These are phyloP conservation scores for Caenorhabditis zanzibari DNA, from an alignment of 2,888 invertebrate genomes.

Conservation along the genomic window DNA sequence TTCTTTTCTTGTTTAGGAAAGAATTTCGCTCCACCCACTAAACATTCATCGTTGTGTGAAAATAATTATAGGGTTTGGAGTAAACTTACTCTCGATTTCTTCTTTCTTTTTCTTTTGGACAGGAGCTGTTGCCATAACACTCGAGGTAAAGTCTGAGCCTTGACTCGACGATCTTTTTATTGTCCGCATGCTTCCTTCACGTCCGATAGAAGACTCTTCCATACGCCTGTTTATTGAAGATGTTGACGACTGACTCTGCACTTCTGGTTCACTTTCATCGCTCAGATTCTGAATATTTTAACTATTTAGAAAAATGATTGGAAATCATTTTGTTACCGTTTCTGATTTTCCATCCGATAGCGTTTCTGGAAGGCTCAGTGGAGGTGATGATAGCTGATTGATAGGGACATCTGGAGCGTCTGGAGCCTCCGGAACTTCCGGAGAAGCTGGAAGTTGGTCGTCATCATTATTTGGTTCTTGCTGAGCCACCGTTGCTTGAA, in stretches of 20 bases:
- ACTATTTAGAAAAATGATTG: background rate
- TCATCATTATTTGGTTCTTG: conserved; percentile 57
- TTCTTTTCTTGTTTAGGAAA: conserved; percentile 66
- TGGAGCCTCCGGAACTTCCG: conserved; percentile 43
- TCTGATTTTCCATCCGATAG: conserved; percentile 68
- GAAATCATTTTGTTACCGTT: conserved; percentile 3
- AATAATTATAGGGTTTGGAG: background rate
- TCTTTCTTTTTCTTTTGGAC: conserved; percentile 54
- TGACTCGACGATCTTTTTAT: conserved; percentile 21
- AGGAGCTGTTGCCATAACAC: conserved; percentile 27
- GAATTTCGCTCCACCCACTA: conserved; percentile 62
- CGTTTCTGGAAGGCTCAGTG: conserved; percentile 74
- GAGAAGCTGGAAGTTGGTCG: conserved; percentile 61
- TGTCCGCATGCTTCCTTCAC: background rate
- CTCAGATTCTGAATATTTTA: conserved; percentile 43
- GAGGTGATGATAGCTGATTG: conserved; percentile 71
- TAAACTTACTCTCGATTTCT: conserved; percentile 31
- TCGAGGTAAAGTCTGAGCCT: conserved; percentile 48
- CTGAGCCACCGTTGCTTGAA: conserved; percentile 52
- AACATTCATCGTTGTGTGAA: background rate
- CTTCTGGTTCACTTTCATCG: conserved; percentile 57
- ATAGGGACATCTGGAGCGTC: conserved; percentile 23
- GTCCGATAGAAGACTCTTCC: conserved; percentile 23
- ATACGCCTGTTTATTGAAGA: conserved; percentile 39
- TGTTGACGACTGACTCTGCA: conserved; percentile 62